Base-by-base conservation (phyloP, 2,113 vertebrate genomes). In the Pogonocichla stellata region DNA sequence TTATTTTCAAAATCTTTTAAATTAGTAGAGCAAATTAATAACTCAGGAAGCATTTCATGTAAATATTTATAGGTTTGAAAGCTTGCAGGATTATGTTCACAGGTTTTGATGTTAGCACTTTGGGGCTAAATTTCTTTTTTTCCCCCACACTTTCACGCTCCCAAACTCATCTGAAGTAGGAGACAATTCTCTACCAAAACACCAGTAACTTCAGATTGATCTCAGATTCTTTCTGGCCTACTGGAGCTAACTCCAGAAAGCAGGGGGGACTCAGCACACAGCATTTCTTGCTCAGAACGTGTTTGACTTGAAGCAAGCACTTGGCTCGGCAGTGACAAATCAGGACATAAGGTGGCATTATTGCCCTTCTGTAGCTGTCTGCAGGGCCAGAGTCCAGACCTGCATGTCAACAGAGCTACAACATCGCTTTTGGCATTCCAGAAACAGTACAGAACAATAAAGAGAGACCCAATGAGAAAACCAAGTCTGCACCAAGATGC, bases 341-440 rank as follows among this genome's bases (percentile, higher is more conserved):
- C 64, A 96, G 90, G 92, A 96, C 97, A 96, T 96, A 88, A 97
- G 97, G 95, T 97, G 97, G 97, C 96, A 96, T 95, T 93, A 92
- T 97, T 96, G 83, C 93, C 95, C 95, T 96, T 94, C 77, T 65
- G 51, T 88, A 96, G 86, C 78, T 64, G 50, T 78, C 69, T 90
- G 77, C 48, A 69, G 77, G 65, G 65, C 60, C 2, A 1, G 28
- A 62, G 24, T 56, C 71, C 75, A 75, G 54, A 93, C 61, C 71
- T 54, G 56, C 51, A 42, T 29, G 62, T 66, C 60, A 62, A 20
- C 26, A 70, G 53, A 5, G 29, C 50, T 64, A 40, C 66, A 60
- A 13, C 34, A 64, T 56, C 61, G 31, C 40, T 84, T 81, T 66
- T 84, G 65, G 77, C 75, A 92, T 95, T 90, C 85, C 71, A 89